phyloP scores from a whole-genome alignment of 2,888 invertebrate species.

The Augiades crinisus region DNA sequence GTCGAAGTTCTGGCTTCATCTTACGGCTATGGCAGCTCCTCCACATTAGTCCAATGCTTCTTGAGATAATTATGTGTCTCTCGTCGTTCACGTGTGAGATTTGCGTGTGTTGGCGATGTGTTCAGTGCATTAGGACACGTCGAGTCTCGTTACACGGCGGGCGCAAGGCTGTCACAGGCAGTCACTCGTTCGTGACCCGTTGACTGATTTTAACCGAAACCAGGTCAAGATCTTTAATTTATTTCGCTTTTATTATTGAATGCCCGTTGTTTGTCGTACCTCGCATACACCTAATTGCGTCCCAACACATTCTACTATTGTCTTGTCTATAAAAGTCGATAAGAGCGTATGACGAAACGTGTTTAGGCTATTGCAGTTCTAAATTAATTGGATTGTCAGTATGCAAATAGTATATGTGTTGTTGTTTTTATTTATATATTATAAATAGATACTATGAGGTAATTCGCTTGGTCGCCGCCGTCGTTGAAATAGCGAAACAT shows the following conservation, averaged over 20 bases:
- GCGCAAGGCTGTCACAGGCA: slow-evolving; percentile 72
- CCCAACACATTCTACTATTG: slow-evolving; percentile 26
- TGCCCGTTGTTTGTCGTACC: slow-evolving; percentile 46
- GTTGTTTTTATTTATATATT: neutral
- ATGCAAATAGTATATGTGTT: neutral
- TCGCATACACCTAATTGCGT: slow-evolving; percentile 33
- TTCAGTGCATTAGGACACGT: slow-evolving; percentile 53
- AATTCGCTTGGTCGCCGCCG: neutral
- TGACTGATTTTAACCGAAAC: slow-evolving; percentile 73
- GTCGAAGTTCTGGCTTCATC: too few relatives aligned
- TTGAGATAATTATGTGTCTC: too few relatives aligned
- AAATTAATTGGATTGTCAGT: neutral
- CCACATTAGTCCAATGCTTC: too few relatives aligned
- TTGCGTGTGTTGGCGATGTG: slow-evolving; percentile 14
- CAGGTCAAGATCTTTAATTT: slow-evolving; percentile 76
- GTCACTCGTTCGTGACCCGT: slow-evolving; percentile 78
- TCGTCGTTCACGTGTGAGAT: slow-evolving; percentile 8
- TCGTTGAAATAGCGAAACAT: neutral
- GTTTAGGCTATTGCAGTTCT: neutral
- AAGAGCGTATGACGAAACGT: neutral
- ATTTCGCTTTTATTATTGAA: slow-evolving; percentile 64
- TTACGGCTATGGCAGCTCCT: too few relatives aligned
- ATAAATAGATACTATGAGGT: neutral
- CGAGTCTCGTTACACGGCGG: slow-evolving; percentile 54
- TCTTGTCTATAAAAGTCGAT: neutral